phyloP scores from a whole-genome alignment of 2,113 vertebrate species.

The Opisthocomus hoazin region DNA sequence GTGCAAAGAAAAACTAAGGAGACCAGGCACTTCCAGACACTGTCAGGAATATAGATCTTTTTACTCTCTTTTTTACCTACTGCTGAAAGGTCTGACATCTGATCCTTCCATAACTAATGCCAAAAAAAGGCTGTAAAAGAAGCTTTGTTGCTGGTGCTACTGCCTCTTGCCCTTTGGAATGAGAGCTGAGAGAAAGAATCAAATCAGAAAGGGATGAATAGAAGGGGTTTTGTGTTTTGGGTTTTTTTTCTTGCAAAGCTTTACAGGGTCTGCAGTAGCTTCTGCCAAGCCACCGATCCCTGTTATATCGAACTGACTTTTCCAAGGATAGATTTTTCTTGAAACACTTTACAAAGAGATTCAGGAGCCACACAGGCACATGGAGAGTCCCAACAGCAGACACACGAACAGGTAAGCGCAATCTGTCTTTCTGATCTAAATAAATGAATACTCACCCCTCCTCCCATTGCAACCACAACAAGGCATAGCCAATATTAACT shows the following conservation, averaged over 20 bases:
- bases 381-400: background rate
- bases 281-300: background rate
- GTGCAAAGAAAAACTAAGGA: background rate
- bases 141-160: constrained; percentile 4
- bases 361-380: accelerated
- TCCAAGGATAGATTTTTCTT: background rate
- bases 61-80: constrained; percentile 15
- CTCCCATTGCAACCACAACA: background rate
- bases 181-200: background rate
- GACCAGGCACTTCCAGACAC: background rate
- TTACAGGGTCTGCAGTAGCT: background rate
- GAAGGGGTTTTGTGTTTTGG: background rate
- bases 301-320: background rate
- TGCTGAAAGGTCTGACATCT: constrained; percentile 29
- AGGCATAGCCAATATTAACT: background rate
- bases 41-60: background rate
- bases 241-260: background rate
- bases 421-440: background rate
- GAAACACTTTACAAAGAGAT: background rate
- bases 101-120: background rate
- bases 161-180: background rate
- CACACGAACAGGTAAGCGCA: background rate
- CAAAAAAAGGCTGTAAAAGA: constrained; percentile 29
- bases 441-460: background rate
- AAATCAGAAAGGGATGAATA: background rate